phyloP scores from a whole-genome alignment of 2,888 invertebrate species.

The Agrilus mali region DNA sequence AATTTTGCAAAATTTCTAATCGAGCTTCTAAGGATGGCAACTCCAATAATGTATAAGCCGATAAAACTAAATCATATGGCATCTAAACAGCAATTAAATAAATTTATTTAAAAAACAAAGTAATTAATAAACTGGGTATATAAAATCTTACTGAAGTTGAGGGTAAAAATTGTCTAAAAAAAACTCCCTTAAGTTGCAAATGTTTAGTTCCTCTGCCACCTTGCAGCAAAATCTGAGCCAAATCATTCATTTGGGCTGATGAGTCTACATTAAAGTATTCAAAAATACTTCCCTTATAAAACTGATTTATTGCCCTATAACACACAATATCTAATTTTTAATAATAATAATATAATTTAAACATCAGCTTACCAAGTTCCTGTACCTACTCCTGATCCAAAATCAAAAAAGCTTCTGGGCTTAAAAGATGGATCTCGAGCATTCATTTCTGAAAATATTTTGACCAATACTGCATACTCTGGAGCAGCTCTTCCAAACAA shows the following conservation, averaged over 20 bases:
- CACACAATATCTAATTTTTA: neutral
- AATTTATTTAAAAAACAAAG: slow-evolving; percentile 6
- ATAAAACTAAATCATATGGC: slow-evolving; percentile 67
- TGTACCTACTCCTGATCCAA: slow-evolving; percentile 84
- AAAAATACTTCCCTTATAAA: slow-evolving; percentile 58
- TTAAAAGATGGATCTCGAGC: slow-evolving; percentile 49
- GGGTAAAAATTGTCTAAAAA: slow-evolving; percentile 73
- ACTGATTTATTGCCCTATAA: slow-evolving; percentile 49
- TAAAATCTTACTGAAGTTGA: slow-evolving; percentile 37
- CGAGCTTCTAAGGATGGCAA: slow-evolving; percentile 53
- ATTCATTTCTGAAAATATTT: slow-evolving; percentile 63
- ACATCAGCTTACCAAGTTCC: slow-evolving; percentile 55
- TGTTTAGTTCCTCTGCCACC: slow-evolving; percentile 50
- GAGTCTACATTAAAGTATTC: slow-evolving; percentile 82
- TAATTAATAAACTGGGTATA: neutral
- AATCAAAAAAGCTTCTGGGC: slow-evolving; percentile 75
- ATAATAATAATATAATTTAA: slow-evolving; percentile 1
- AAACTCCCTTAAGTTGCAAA: slow-evolving; percentile 47
- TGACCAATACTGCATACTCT: slow-evolving; percentile 61
- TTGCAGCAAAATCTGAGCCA: slow-evolving; percentile 59
- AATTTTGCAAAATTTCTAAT: slow-evolving; percentile 54
- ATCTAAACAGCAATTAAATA: slow-evolving; percentile 38
- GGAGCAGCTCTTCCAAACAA: slow-evolving; percentile 55
- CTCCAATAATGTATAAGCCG: slow-evolving; percentile 73
- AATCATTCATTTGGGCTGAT: slow-evolving; percentile 69